Evolutionary conservation across 92 coral and sea anemone genomes (phyloP).

Genomic region (Montipora capitata): DNA sequence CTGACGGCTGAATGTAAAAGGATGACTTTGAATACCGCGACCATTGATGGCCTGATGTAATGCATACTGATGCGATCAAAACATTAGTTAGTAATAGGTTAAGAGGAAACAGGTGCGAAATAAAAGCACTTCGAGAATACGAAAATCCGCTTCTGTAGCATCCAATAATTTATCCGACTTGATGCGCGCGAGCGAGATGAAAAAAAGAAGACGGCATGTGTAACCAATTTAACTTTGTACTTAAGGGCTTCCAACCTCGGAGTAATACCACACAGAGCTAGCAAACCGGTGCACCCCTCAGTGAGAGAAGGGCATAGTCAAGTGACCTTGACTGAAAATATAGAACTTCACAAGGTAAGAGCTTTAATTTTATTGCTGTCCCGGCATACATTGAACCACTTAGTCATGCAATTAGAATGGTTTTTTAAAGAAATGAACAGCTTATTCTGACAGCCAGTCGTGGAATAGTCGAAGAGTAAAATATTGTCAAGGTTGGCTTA

Average conservation of each 20-base stretch:
- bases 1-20: neutral
- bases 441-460: no score
- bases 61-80: neutral
- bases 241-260: neutral
- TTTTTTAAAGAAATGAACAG: no score
- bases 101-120: slow-evolving; percentile 38
- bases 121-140: slow-evolving; percentile 40
- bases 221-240: slow-evolving; percentile 25
- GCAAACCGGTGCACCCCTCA: neutral
- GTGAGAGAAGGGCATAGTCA: neutral
- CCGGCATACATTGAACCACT: no score
- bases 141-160: slow-evolving; percentile 7
- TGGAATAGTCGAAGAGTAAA: no score
- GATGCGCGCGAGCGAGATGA: slow-evolving; percentile 39
- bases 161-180: slow-evolving; percentile 24
- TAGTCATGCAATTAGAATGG: no score
- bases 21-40: neutral
- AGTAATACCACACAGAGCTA: neutral
- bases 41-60: neutral
- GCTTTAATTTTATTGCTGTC: neutral
- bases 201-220: slow-evolving; percentile 24
- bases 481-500: no score
- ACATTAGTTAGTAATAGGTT: neutral
- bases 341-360: slow-evolving; percentile 15
- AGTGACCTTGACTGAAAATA: neutral